Evolutionary conservation across 2,113 vertebrate genomes (phyloP), one percentile per base, ranked within the genome.

Genomic region (Holacanthus passer): DNA sequence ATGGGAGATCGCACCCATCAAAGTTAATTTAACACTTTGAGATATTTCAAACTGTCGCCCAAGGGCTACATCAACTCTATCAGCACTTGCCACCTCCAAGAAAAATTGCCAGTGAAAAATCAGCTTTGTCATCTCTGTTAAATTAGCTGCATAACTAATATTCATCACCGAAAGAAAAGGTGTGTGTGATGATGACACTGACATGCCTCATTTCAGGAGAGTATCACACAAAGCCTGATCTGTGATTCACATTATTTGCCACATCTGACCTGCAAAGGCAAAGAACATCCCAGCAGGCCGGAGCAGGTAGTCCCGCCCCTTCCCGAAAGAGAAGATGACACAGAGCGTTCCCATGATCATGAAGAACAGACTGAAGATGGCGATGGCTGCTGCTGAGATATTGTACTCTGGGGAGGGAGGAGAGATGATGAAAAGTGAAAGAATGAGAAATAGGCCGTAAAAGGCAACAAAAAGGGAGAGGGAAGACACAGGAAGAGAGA

Each of bases 281-380:
- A 97, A 99, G 95, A 99, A 99, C 97, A 99, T 97, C 85, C 98
- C 96, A 0, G 97, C 98, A 0, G 98, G 98, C 84, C 97, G 95
- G 84, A 99, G 96, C 83, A 99, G 93, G 41, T 99, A 99, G 68
- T 99, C 98, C 79, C 94, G 94, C 66, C 96, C 96, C 89, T 97
- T 97, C 86, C 95, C 66, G 37, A 98, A 97, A 83, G 98, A 97
- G 12, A 96, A 94, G 39, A 98, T 91, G 27, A 96, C 92, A 10
- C 96, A 98, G 81, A 97, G 66, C 0, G 96, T 96, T 3, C 98
- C 98, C 32, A 97, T 90, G 81, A 96, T 95, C 58, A 96, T 92
- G 73, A 99, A 99, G 88, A 94, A 96, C 0, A 99, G 89, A 12
- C 97, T 97, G 95, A 99, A 98, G 93, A 99, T 95, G 91, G 97